Percentiles rank a stretch among this genome's conserved stretches.
Conservation (phyloP, 2,797 vertebrate genomes). For the Semotilus atromaculatus region DNA sequence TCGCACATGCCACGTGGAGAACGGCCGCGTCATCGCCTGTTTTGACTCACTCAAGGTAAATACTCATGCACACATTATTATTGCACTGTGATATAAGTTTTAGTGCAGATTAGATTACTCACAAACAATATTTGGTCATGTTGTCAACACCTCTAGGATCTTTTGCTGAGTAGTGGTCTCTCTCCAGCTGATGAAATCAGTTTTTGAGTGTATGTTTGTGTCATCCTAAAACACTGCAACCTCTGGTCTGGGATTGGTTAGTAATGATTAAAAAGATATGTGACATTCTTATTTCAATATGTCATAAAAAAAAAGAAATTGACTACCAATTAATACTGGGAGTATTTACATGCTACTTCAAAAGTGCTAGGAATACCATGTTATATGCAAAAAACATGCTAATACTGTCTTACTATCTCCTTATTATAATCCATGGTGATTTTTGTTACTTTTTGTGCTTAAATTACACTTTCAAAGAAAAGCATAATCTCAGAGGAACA, state of each 20-base stretch:
- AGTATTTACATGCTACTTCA: background rate
- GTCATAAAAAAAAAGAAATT: background rate
- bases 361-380: background rate
- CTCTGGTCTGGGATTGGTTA: slow-evolving; percentile 48
- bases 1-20: slow-evolving; percentile 97
- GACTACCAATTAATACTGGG: background rate
- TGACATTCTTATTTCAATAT: background rate
- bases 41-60: slow-evolving; percentile 99
- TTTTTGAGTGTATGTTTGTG: slow-evolving; percentile 41
- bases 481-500: background rate
- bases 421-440: background rate
- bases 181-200: slow-evolving; percentile 52
- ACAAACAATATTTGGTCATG: background rate
- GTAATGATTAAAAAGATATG: slow-evolving; percentile 17
- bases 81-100: background rate
- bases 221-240: slow-evolving; percentile 55
- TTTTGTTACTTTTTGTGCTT: background rate
- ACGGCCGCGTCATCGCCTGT: slow-evolving; percentile 97
- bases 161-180: slow-evolving; percentile 56
- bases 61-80: background rate
- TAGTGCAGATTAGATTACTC: background rate
- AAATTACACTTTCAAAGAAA: background rate
- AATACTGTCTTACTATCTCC: background rate
- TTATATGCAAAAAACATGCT: background rate
- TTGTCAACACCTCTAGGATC: slow-evolving; percentile 15